phyloP scores from a whole-genome alignment of 2,888 invertebrate genomes.

The Drosophila peninsularis region DNA sequence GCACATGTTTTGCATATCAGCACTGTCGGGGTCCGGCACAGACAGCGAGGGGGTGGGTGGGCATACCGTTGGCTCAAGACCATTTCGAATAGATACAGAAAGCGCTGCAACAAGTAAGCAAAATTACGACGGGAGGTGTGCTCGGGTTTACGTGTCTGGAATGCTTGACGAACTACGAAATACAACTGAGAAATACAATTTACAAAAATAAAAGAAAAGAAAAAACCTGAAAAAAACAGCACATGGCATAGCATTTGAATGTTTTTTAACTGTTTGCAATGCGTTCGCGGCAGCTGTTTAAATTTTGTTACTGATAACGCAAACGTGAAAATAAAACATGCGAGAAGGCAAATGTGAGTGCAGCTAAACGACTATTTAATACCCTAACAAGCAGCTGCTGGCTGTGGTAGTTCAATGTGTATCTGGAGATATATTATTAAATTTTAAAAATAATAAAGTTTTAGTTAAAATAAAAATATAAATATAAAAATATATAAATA shows the following conservation, averaged over 20 bases:
- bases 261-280: slow-evolving; percentile 48
- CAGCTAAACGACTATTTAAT: background rate
- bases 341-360: background rate
- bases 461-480: too few relatives aligned
- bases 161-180: slow-evolving; percentile 38
- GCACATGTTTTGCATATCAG: slow-evolving; percentile 44
- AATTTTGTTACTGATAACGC: slow-evolving; percentile 66
- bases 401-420: too few relatives aligned
- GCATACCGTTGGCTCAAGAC: slow-evolving; percentile 13
- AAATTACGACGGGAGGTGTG: slow-evolving; percentile 52
- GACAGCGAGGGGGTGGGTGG: background rate
- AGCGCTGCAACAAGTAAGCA: slow-evolving; percentile 62
- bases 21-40: background rate
- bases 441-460: too few relatives aligned
- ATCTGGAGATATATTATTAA: too few relatives aligned
- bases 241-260: slow-evolving; percentile 52
- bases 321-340: slow-evolving; percentile 6
- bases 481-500: too few relatives aligned
- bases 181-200: slow-evolving; percentile 20
- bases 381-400: background rate
- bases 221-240: slow-evolving; percentile 19
- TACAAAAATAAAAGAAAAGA: slow-evolving; percentile 1
- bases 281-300: slow-evolving; percentile 72
- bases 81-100: slow-evolving; percentile 36
- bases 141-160: slow-evolving; percentile 70